Base-by-base conservation (phyloP, 2,797 vertebrate genomes). In the Sternotherus odoratus region DNA sequence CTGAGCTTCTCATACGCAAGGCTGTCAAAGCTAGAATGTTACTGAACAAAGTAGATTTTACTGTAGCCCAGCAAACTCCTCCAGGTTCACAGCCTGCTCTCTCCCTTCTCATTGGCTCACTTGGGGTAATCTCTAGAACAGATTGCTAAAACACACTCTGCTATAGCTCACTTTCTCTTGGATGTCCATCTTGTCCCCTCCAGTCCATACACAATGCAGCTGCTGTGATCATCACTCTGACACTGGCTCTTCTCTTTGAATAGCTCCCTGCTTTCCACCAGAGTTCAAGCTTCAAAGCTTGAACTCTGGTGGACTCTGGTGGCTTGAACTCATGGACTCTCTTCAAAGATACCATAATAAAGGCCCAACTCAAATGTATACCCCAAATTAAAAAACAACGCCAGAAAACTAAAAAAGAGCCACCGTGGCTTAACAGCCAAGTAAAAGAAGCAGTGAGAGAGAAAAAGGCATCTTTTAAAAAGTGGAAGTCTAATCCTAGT, bases 131-230 rank as follows among this genome's bases (percentile, higher is more conserved):
- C 56, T 28, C 1, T 28, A 57, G 50, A 50, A 80, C 10, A 77
- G 11, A 75, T 79, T 26, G 36, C 46, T 46, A 28, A 43, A 50
- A 43, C 0, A 0, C 3, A 17, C 88, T 43, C 24, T 54, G 33
- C 21, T 87, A 75, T 10, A 82, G 81, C 17, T 36, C 63, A 66
- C 63, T 21, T 36, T 17, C 8, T 39, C n/a, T n/a, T 69, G 17
- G n/a, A 7, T 23, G 21, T 19, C n/a, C n/a, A 69, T 56, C 11
- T 26, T 56, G 54, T 10, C 24, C 33, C 33, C 60, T 15, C 60
- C 16, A 63, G 30, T 63, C 60, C 56, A 57, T 57, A 57, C 12
- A 57, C 17, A 26, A 17, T 15, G 28, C 33, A 33, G 15, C 60
- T 63, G 60, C 60, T 66, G 21, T 66, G 33, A 4, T n/a, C 16